These are phyloP conservation scores for Creontiades dilutus DNA, from an alignment of 2,888 invertebrate species.

Conservation along the genomic window DNA sequence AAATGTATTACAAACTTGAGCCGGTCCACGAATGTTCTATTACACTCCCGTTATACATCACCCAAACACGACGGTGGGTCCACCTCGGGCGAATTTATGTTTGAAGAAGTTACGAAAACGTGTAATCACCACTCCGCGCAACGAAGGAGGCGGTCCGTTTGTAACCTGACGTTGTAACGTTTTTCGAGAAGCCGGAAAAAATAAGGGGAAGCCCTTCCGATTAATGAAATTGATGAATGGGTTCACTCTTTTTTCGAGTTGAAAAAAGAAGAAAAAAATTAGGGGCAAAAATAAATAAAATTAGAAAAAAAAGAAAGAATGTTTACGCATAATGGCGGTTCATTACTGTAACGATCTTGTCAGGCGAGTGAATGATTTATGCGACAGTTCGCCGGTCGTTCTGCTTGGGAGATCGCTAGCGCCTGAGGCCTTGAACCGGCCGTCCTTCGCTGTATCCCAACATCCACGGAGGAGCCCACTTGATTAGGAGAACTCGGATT, in stretches of 20 bases:
- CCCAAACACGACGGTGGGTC: slow-evolving; percentile 18
- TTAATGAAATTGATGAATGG: slow-evolving; percentile 57
- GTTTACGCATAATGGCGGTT: slow-evolving; percentile 61
- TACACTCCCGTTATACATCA: slow-evolving; percentile 22
- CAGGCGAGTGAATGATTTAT: slow-evolving; percentile 64
- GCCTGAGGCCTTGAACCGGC: slow-evolving; percentile 62
- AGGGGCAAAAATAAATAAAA: slow-evolving; percentile 11
- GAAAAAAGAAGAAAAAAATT: not conserved
- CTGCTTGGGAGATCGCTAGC: slow-evolving; percentile 42
- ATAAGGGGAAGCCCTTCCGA: slow-evolving; percentile 2
- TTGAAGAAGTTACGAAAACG: slow-evolving; percentile 33
- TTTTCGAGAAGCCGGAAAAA: not conserved
- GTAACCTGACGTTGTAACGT: not conserved
- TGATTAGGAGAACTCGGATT: not conserved
- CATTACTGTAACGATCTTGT: slow-evolving; percentile 57
- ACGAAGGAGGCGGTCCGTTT: not conserved
- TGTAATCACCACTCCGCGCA: slow-evolving; percentile 15
- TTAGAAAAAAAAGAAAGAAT: slow-evolving; percentile 23
- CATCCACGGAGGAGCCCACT: not conserved
- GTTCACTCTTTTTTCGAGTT: not conserved
- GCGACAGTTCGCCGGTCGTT: slow-evolving; percentile 61
- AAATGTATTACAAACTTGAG: slow-evolving; percentile 44
- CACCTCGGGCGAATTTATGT: not conserved
- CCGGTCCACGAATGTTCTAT: slow-evolving; percentile 9
- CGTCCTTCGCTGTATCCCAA: slow-evolving; percentile 5